Evolutionary conservation across 2,113 vertebrate genomes (phyloP), one percentile per base, ranked within the genome.

Genomic region (Oreotragus oreotragus): DNA sequence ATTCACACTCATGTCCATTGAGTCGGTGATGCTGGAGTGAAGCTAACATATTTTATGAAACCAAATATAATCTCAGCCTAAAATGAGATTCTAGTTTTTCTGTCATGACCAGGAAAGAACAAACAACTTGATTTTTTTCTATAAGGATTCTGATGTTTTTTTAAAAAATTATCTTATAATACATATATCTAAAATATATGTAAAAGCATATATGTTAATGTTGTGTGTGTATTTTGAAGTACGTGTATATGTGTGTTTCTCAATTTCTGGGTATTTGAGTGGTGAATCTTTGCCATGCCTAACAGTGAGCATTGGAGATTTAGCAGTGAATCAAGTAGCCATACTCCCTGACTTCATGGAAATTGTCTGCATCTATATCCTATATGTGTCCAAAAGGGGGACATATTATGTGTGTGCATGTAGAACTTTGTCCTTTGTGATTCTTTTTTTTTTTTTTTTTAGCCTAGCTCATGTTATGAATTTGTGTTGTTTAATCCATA

Each of bases 401-500:
- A 43, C 6, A 27, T 0, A 25, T 84, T 57, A 45, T 58, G 19
- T 53, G 36, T 70, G 13, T 47, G 16, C 13, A 33, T 27, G 17
- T 62, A 27, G 36, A 87, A 33, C 2, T 57, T 62, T 19, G 17
- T 30, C n/a, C 2, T 47, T 85, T 88, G 64, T 73, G 39, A 43
- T 84, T 90, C 5, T 62, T 66, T 83, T 5, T 19, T 51, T 55
- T 43, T 43, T 17, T 49, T 51, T 57, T 76, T 87, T 73, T 66
- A 73, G 81, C 5, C 10, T 92, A 77, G 36, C 33, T 86, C 60
- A 93, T 93, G 81, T 88, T 79, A 84, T 47, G 30, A 91, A 70
- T 87, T 62, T 25, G 1, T 94, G 45, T 13, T 64, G 60, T 94
- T 97, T 85, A 97, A 81, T 94, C 77, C 81, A 94, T 66, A 86